These are phyloP conservation scores for Bufo gargarizans DNA, from an alignment of 2,113 vertebrate genomes.

Conservation along the genomic window DNA sequence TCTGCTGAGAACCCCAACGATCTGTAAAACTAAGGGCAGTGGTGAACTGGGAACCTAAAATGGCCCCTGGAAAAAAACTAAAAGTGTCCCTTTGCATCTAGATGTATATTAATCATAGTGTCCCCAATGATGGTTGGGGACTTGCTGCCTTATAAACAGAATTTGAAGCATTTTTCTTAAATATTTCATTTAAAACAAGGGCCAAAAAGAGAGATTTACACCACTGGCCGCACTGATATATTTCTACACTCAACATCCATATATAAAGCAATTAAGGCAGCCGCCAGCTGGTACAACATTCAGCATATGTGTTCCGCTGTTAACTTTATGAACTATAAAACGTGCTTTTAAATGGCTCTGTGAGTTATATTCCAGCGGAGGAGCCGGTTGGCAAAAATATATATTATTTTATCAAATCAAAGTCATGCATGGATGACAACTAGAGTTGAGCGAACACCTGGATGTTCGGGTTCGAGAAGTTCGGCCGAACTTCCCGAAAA, in stretches of 20 bases:
- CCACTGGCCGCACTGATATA: background rate
- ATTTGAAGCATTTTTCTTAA: background rate
- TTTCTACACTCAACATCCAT: background rate
- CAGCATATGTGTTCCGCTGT: conserved; percentile 36
- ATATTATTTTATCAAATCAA: background rate
- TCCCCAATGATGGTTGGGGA: background rate
- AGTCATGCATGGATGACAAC: background rate
- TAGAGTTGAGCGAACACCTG: no score
- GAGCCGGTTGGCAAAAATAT: background rate
- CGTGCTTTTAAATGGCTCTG: conserved; percentile 27
- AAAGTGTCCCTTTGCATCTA: no score
- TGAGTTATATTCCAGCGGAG: conserved; percentile 3
- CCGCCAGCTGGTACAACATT: conserved; percentile 34
- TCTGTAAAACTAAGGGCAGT: no score
- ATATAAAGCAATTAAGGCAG: conserved; percentile 6
- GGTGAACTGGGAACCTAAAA: no score
- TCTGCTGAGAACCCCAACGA: no score
- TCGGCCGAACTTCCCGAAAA: no score
- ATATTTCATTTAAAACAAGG: background rate
- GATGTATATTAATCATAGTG: conserved; percentile 21
- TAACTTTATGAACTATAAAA: conserved; percentile 43
- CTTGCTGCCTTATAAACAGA: background rate
- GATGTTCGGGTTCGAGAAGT: no score
- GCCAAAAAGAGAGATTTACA: conserved; percentile 3
- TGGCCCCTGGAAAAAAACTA: no score